Evolutionary conservation across 2,113 vertebrate species (phyloP).

Genomic region (Albula goreensis): DNA sequence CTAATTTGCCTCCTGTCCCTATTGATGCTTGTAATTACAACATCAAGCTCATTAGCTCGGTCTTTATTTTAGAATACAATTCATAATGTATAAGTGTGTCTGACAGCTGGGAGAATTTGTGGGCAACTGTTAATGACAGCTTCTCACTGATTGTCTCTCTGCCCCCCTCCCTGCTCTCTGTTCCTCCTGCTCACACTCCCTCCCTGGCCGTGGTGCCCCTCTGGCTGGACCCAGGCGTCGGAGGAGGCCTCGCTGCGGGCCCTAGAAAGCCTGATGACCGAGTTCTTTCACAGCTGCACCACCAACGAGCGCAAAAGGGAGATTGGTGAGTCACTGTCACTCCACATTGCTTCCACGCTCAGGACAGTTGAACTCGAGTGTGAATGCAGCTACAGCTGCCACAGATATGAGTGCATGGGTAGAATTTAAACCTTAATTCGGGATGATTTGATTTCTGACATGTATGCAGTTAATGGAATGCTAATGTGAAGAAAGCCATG

Average conservation of each 20-base stretch:
- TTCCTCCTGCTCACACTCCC: background rate
- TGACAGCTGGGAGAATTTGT: no score
- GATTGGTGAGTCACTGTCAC: conserved; percentile 79
- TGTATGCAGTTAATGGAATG: no score
- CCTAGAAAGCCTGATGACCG: conserved; percentile 93
- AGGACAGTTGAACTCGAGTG: background rate
- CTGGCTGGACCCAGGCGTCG: conserved; percentile 74
- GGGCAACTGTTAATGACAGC: background rate
- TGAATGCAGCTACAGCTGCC: background rate
- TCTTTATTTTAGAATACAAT: background rate
- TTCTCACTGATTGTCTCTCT: background rate
- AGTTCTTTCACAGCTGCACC: conserved; percentile 96
- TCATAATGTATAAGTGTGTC: background rate
- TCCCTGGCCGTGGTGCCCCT: background rate
- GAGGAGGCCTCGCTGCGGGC: conserved; percentile 90
- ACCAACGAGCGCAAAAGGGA: conserved; percentile 95
- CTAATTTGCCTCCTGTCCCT: background rate
- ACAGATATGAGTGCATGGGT: background rate
- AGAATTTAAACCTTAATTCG: background rate
- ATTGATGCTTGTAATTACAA: background rate
- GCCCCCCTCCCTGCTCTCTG: background rate
- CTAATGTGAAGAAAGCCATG: no score
- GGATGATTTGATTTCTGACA: background rate
- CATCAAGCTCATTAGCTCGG: background rate
- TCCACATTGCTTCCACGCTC: background rate